A percentile compares a stretch with the other conserved stretches of the same genome.
These are phyloP conservation scores for Cataglyphis rosenhaueri DNA, from an alignment of 2,888 invertebrate genomes.

Conservation along the genomic window DNA sequence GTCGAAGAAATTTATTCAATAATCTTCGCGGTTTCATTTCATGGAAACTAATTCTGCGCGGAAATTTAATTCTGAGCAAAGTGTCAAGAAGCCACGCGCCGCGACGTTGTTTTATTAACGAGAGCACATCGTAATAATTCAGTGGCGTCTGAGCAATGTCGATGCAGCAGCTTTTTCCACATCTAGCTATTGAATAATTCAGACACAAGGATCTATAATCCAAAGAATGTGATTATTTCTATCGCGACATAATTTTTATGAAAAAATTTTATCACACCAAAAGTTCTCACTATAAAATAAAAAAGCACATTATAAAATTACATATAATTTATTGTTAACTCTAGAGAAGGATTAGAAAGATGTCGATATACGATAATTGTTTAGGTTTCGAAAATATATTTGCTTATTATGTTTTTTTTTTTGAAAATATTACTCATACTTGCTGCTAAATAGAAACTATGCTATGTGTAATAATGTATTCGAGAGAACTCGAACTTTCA, in stretches of 20 bases:
- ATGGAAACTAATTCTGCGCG: not conserved
- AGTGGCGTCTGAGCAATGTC: conserved; percentile 20
- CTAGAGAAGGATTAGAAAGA: not conserved
- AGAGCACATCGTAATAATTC: conserved; percentile 32
- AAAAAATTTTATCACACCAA: not conserved
- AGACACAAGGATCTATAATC: not conserved
- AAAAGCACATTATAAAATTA: not conserved
- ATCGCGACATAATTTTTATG: conserved; percentile 17
- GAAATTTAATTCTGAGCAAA: conserved; percentile 2
- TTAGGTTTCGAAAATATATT: not conserved
- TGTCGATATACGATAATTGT: not conserved
- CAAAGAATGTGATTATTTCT: not conserved
- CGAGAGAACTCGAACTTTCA: not conserved
- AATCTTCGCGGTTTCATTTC: not conserved
- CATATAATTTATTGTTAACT: not conserved
- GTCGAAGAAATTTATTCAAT: not conserved
- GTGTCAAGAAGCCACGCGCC: not conserved
- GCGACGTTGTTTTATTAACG: conserved; percentile 6
- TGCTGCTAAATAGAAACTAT: not conserved
- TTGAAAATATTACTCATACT: not conserved
- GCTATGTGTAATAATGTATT: not conserved
- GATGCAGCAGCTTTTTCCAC: conserved; percentile 15
- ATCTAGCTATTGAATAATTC: conserved; percentile 23
- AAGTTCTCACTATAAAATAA: not conserved
- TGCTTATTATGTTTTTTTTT: not conserved